Evolutionary conservation across 1,140 invertebrate genomes (phyloP), one percentile per base, ranked within the genome.

Genomic region (Trichonephila clavata): DNA sequence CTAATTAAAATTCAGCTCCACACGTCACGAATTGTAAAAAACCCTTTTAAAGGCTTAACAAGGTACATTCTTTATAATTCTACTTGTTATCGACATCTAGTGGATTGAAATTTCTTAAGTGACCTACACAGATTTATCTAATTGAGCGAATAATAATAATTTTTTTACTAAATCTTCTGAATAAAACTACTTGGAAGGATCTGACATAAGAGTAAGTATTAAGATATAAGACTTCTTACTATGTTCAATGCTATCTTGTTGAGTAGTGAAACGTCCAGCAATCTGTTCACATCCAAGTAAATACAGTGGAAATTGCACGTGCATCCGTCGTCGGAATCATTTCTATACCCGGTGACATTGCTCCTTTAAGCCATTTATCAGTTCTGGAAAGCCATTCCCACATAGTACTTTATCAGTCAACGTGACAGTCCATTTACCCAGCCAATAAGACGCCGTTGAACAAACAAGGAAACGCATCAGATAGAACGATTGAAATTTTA

Each of bases 381-480:
- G 50, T 59, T 60, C 43, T 60, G 50, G 83, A 84, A 84, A 60
- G 83, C 50, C 83, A 84, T 60, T 57, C n/a, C 83, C 43, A 59
- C 20, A n/a, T 10, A 57, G 21, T 24, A 57, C 57, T 84, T 50
- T 84, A 84, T 84, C 83, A 84, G 83, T 60, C 57, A 84, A 57
- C 83, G 43, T 60, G 83, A 84, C 83, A 84, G 57, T 59, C 83
- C 43, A 59, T 57, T 84, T 77, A 39, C 32, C n/a, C 83, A 60
- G 50, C 81, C 43, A 84, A 77, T 39, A 60, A 27, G 83, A 57
- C 83, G 83, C 21, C 83, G 50, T 59, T 59, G 43, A 84, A 60
- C 83, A 84, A 84, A 84, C 50, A 84, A 84, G 83, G 83, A 84
- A 84, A 84, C n/a, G 50, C 50, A 84, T 80, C 50, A 50, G 50